Evolutionary conservation across 2,888 invertebrate genomes (phyloP), one percentile per base, ranked within the genome.

Genomic region (Cyrtodaria siliqua): DNA sequence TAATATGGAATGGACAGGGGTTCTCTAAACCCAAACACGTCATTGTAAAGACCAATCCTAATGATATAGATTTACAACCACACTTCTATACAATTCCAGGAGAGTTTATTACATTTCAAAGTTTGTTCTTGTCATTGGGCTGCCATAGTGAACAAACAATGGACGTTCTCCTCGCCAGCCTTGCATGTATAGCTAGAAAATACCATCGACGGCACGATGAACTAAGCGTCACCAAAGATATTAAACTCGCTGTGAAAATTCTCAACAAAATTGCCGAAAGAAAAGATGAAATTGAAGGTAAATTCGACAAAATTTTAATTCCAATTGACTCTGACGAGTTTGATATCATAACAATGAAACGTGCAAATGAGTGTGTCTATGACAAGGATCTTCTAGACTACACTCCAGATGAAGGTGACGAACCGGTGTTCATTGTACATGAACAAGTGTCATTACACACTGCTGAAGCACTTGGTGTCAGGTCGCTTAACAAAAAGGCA

Each of bases 1-100:
- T 63, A 24, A 24, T 78, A 8, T 81, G 77, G 77, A 69, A 40
- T 26, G 81, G 81, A 9, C 49, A 74, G 27, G 53, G 61, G 14
- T 81, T 81, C 71, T 27, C 40, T 38, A 6, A 16, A 14, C 61
- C 71, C 16, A 44, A 33, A 12, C 61, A 40, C 18, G 24, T 71
- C 12, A 59, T 53, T 52, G 24, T 69, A 6, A 9, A 60, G 6
- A 40, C 1, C 16, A 62, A 38, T 3, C 16, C 23, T 8, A 27
- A 52, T 14, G 74, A 78, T 52, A 64, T 78, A 27, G 33, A 42
- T 23, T 26, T 77, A 14, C 20, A 63, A 14, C 81, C 81, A 18
- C 77, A 74, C 38, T 55, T 71, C 27, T 59, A 49, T 24, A 57
- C 20, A 20, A 52, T 81, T 55, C 77, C 77, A 14, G 2, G 14